Percentiles rank a stretch among this genome's conserved stretches.
Evolutionary conservation across 2,113 vertebrate genomes (phyloP).

Genomic region (Psilopogon haemacephalus): DNA sequence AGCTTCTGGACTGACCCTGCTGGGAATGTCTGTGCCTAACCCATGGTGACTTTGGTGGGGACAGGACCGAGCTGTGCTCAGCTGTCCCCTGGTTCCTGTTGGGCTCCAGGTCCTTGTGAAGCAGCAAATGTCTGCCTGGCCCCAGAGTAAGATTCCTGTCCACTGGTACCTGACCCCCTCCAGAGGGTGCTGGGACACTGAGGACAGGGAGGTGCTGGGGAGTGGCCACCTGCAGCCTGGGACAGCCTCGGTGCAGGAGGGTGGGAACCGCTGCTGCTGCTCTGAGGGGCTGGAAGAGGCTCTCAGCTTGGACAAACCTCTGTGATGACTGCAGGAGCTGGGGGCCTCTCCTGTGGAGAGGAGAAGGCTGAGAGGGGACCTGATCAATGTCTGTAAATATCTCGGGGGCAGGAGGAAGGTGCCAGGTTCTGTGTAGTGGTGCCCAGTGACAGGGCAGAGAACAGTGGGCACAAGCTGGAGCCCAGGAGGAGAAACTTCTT

Average conservation of each 20-base stretch:
- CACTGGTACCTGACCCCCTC: neutral
- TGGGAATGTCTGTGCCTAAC: neutral
- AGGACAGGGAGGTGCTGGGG: fast-evolving
- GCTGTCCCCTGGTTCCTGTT: neutral
- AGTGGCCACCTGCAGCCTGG: fast-evolving
- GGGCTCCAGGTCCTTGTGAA: neutral
- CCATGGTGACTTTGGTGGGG: neutral
- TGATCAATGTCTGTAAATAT: no score
- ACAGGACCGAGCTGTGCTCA: fast-evolving
- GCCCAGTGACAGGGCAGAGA: no score
- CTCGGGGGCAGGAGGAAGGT: no score
- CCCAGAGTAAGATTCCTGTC: neutral
- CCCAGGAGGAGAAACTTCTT: no score
- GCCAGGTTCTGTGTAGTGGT: no score
- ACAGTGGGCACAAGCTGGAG: no score
- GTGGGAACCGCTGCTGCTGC: fast-evolving
- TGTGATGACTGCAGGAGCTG: neutral
- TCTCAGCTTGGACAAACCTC: neutral
- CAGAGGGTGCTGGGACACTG: neutral
- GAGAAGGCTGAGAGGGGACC: no score
- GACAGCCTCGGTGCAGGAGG: neutral
- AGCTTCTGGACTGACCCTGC: neutral
- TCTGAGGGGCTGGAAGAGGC: neutral
- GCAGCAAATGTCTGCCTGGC: neutral
- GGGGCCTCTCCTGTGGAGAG: no score